Base-by-base conservation (phyloP, 1,140 invertebrate genomes). In the Hypothenemus hampei region DNA sequence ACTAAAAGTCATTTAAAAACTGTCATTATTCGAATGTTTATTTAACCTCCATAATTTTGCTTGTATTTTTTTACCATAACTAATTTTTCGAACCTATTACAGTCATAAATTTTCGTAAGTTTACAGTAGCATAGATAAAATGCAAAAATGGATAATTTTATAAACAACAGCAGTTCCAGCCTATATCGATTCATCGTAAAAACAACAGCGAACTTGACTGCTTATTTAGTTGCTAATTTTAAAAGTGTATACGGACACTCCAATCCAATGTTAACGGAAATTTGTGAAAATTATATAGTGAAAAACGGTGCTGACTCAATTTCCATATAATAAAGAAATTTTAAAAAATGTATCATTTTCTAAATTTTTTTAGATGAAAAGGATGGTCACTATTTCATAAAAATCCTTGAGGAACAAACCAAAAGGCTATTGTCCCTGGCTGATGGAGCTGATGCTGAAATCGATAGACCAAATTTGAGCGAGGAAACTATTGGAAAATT, bases 401-500 rank as follows among this genome's bases (percentile, higher is more conserved):
- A 82, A 74, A 71, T 90, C 58, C 75, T 90, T 58, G 84, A 85
- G 61, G 77, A 74, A 46, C 87, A 91, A 74, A 83, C 85, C 19
- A 74, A 78, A 49, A 77, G 81, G 60, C 73, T 93, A 53, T 72
- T 89, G 39, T 71, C 69, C 47, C 67, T 89, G 59, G 85, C 89
- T 20, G 78, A 78, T 46, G 73, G 75, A 20, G 80, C 80, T 16
- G 88, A 92, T 65, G 77, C 77, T 23, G 77, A 81, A 56, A 70
- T 73, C 43, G 74, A 73, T 56, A 75, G 59, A 35, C 63, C 64
- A 16, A 74, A 78, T 43, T 70, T 88, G 5, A 80, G 81, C 6
- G 89, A 92, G 65, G 89, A 93, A 65, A 81, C 84, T 1, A 77
- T 84, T 56, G 93, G 93, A 0, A 82, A 89, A 65, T 75, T 97